Evolutionary conservation across 2,797 vertebrate genomes (phyloP), one percentile per base, ranked within the genome.

Genomic region (Argyrosomus regius): DNA sequence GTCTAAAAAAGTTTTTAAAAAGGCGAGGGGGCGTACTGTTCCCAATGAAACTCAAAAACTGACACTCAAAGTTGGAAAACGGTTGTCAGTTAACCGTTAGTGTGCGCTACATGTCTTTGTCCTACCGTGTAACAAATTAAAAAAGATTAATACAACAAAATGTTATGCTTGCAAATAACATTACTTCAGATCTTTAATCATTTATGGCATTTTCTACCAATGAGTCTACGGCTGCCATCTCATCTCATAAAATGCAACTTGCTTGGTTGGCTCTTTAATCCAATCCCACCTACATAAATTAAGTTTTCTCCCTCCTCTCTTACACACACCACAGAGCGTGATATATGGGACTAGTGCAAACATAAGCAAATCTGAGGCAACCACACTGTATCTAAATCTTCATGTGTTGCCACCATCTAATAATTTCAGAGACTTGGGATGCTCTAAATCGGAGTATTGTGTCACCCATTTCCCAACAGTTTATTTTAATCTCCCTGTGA

Each of bases 381-480:
- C 58, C 1, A 11, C n/a, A 50, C 2, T n/a, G 43, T 12, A 31
- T 63, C 4, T 22, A 54, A 46, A 74, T 56, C 41, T 73, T 53
- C 11, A 6, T 12, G 10, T 24, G 41, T 50, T 68, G 63, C 66
- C 70, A 81, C 52, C 28, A 67, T 31, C 14, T 66, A 66, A 77
- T 31, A 6, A 24, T 72, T 72, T 73, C 43, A 56, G 41, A 69
- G 45, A 43, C 56, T 28, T 56, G 26, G 7, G 52, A 75, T 61
- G 41, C 26, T n/a, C 67, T n/a, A 62, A 56, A 58, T 58, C 49
- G 39, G 20, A 71, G 5, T 67, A 54, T 58, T 77, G 65, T 73
- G 39, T 63, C 28, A 50, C 13, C 16, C 10, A 16, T 45, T 39
- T 66, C 24, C 54, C 28, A 71, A 11, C 20, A 17, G 26, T 69